Percentiles rank a stretch among this genome's conserved stretches.
Conservation (phyloP, 2,797 vertebrate genomes). For the Peromyscus eremicus region DNA sequence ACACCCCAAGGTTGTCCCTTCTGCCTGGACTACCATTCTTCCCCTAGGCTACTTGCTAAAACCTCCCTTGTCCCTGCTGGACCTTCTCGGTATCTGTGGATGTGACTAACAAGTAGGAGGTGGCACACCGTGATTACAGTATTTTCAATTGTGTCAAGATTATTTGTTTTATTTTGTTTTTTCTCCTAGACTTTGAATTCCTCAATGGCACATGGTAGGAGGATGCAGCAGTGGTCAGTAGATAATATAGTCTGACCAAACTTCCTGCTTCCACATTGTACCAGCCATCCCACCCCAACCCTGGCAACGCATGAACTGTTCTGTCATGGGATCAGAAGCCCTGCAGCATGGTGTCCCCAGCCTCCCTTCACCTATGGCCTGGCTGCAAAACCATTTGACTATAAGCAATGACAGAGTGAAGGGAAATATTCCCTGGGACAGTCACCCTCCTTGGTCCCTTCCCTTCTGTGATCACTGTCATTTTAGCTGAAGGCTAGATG, state of each 20-base stretch:
- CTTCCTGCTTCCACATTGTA: background rate
- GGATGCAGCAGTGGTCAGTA: background rate
- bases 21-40: background rate
- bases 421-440: no score
- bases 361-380: background rate
- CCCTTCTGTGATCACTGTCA: background rate
- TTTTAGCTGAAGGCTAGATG: background rate
- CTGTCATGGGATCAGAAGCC: background rate
- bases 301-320: no score
- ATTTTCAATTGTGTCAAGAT: background rate
- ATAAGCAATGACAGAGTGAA: background rate
- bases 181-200: background rate
- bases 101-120: background rate
- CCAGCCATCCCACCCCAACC: rapidly evolving
- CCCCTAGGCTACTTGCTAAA: background rate
- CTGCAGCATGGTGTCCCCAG: rapidly evolving
- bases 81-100: rapidly evolving
- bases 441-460: background rate
- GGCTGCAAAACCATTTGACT: background rate
- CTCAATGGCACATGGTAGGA: background rate
- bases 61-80: no score
- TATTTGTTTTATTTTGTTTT: background rate
- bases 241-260: background rate
- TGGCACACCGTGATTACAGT: background rate
- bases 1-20: background rate